Evolutionary conservation across 2,797 vertebrate genomes (phyloP), one percentile per base, ranked within the genome.

Genomic region (Takifugu rubripes): DNA sequence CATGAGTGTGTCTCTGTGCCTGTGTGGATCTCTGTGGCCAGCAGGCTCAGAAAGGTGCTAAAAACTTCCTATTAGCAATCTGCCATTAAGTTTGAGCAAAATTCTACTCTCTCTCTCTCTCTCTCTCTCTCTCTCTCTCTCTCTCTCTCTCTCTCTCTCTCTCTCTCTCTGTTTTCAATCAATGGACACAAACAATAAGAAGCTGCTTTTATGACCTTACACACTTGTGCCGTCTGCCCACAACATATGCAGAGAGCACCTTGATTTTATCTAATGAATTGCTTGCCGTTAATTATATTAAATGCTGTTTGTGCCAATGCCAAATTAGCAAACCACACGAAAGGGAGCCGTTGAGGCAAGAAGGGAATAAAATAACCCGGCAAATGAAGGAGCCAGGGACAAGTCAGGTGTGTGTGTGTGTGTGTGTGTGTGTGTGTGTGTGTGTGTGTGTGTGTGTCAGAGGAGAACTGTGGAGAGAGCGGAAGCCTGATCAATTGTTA

Each of bases 401-500:
- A 67, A 54, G 59, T 61, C 24, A 51, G 56, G 48, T 17, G 27
- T 31, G n/a, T 17, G 27, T 51, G 49, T 31, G 49, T 21, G 27
- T 31, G 49, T 27, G 25, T 49, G 48, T 49, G 14, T 27, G 25
- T 27, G 48, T 27, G 25, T 27, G 48, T 49, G 48, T 25, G 47
- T 5, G 67, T 54, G 52, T 42, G 50, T 60, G 47, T 56, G 53
- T 45, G 55, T 43, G 61, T 56, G 59, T 6, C 49, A 44, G 61
- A 43, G 52, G 59, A 62, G 73, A 74, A 50, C 55, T 51, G 59
- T n/a, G 50, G 43, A 72, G 46, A 31, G 68, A 68, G 73, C 78
- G 78, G 60, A 83, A 89, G 89, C 74, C 88, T 92, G 92, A 96
- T 96, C 94, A 93, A 94, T 94, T 94, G 93, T 92, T 94, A 93